These are phyloP conservation scores for Stegodyphus dumicola DNA, from an alignment of 1,140 invertebrate species.

Conservation along the genomic window DNA sequence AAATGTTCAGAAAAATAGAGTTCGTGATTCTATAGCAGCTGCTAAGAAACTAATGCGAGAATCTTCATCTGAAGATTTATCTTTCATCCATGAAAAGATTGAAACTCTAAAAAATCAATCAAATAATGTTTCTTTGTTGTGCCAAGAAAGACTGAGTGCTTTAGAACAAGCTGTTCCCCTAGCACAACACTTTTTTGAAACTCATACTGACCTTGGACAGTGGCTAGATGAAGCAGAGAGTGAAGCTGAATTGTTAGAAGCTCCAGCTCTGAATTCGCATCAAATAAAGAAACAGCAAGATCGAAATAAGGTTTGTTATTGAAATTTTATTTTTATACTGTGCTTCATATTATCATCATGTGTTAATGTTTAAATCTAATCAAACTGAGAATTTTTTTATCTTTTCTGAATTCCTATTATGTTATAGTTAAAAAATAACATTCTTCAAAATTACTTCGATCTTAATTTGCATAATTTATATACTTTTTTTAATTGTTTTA, in stretches of 20 bases:
- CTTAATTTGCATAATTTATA: background rate
- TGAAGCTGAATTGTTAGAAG: conserved; percentile 89
- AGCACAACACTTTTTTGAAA: conserved; percentile 93
- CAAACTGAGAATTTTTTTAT: too few relatives aligned
- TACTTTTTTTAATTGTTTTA: background rate
- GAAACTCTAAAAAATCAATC: conserved; percentile 90
- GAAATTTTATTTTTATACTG: too few relatives aligned
- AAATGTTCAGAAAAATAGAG: conserved; percentile 88
- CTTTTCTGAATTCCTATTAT: too few relatives aligned
- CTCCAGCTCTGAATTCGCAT: conserved; percentile 90
- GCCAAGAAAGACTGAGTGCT: conserved; percentile 84
- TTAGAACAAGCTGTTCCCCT: conserved; percentile 93
- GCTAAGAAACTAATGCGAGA: conserved; percentile 95
- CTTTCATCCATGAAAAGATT: conserved; percentile 87
- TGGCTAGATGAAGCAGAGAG: conserved; percentile 96
- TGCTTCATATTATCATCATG: too few relatives aligned
- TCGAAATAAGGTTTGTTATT: conserved; percentile 77
- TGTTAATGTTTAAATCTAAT: too few relatives aligned
- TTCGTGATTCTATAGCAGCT: conserved; percentile 88
- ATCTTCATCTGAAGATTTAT: conserved; percentile 88
- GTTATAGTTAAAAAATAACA: too few relatives aligned
- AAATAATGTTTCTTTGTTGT: conserved; percentile 87
- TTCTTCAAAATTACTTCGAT: too few relatives aligned
- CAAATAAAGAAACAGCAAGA: conserved; percentile 95
- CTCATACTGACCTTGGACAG: conserved; percentile 84